These are phyloP conservation scores for Sympetrum striolatum DNA, from an alignment of 2,888 invertebrate genomes.

Conservation along the genomic window DNA sequence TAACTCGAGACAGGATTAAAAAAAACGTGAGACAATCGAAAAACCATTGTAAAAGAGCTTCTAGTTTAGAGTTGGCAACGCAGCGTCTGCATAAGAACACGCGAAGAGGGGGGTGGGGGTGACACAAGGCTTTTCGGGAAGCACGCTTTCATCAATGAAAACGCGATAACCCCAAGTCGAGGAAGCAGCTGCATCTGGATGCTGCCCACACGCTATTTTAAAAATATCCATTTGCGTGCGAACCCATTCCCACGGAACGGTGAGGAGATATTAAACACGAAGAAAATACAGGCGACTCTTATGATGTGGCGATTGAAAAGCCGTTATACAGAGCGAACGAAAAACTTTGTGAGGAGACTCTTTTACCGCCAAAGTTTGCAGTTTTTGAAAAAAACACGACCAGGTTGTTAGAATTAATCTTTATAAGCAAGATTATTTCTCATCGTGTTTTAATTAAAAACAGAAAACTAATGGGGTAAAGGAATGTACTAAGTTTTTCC, in stretches of 20 bases:
- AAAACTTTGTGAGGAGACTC: no score
- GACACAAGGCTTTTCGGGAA: background rate
- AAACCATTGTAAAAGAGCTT: background rate
- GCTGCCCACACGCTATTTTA: background rate
- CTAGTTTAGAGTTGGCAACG: background rate
- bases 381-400: no score
- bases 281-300: no score
- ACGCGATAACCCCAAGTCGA: background rate
- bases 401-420: no score
- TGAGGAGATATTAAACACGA: no score
- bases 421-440: no score
- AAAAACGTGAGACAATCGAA: background rate
- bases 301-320: no score
- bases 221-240: background rate
- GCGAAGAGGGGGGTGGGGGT: background rate
- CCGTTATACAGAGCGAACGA: no score
- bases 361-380: no score
- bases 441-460: no score
- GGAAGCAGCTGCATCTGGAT: background rate
- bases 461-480: no score
- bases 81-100: background rate
- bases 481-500: no score
- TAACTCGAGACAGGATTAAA: background rate
- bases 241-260: background rate
- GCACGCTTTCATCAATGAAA: background rate